Percentiles rank a stretch among this genome's conserved stretches.
phyloP scores from a whole-genome alignment of 2,797 vertebrate genomes.

The Semotilus atromaculatus region DNA sequence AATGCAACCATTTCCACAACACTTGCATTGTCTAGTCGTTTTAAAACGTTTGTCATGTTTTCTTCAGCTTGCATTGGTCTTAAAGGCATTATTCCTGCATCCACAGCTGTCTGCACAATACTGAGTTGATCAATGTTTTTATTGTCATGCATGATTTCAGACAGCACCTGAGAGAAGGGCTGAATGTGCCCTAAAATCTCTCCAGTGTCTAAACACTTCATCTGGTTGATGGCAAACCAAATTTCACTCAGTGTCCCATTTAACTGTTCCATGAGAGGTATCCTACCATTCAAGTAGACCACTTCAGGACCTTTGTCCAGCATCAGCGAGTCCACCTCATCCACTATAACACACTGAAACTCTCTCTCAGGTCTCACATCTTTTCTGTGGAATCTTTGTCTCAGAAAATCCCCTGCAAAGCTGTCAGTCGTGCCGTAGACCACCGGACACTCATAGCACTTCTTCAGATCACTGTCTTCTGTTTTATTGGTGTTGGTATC shows the following conservation, averaged over 20 bases:
- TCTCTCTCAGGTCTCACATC: conserved; percentile 56
- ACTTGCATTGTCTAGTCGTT: neutral
- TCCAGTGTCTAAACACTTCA: conserved; percentile 31
- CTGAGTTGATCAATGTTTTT: neutral
- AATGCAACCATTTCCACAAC: neutral
- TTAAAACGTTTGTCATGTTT: neutral
- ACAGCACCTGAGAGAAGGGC: neutral
- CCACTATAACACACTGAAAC: conserved; percentile 71
- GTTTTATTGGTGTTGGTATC: conserved; percentile 61
- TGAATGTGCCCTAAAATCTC: conserved; percentile 36
- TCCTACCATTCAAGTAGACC: conserved; percentile 48
- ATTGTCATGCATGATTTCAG: neutral
- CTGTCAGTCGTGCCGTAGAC: conserved; percentile 67
- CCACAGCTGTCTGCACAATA: neutral
- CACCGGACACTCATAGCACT: conserved; percentile 60
- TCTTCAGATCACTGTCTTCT: accelerated
- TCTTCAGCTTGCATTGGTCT: neutral
- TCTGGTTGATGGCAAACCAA: conserved; percentile 37
- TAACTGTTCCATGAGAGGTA: conserved; percentile 48
- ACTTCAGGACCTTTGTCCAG: conserved; percentile 61
- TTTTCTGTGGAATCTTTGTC: conserved; percentile 40
- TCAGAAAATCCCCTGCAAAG: conserved; percentile 67
- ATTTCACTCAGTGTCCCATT: conserved; percentile 47
- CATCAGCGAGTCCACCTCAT: conserved; percentile 69
- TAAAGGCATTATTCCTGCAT: neutral